Percentiles rank a stretch among this genome's conserved stretches.
Conservation (phyloP, 2,888 invertebrate genomes). For the Andrena flavipes region DNA sequence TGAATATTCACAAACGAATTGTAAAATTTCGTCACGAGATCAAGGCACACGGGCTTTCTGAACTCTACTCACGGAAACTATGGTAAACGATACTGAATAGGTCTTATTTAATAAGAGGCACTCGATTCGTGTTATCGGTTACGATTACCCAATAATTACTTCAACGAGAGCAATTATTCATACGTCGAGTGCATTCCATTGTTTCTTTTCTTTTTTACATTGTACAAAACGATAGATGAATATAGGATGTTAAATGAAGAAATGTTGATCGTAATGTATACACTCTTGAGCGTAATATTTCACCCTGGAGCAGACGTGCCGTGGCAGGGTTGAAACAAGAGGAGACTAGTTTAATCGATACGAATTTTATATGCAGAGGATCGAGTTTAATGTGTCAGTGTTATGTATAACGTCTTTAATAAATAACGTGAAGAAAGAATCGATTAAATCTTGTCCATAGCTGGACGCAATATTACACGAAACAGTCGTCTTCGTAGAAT, state of each 20-base stretch:
- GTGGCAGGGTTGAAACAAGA: not conserved
- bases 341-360: constrained; percentile 45
- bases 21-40: not conserved
- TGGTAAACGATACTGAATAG: not conserved
- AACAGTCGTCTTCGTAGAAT: constrained; percentile 21
- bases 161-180: not conserved
- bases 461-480: not conserved
- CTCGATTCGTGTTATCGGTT: not conserved
- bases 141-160: not conserved
- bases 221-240: constrained; percentile 49
- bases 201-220: not conserved
- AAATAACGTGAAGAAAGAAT: constrained; percentile 43
- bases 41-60: constrained; percentile 7
- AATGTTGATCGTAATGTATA: constrained; percentile 47
- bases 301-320: not conserved
- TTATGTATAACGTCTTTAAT: constrained; percentile 63
- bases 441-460: constrained; percentile 24
- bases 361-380: constrained; percentile 55
- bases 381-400: constrained; percentile 60
- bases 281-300: constrained; percentile 35
- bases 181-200: not conserved
- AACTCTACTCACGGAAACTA: not conserved
- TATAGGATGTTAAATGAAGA: constrained; percentile 38
- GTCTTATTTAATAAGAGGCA: not conserved
- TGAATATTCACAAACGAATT: not conserved